phyloP scores from a whole-genome alignment of 1,140 invertebrate genomes.

The Lucilia cuprina region DNA sequence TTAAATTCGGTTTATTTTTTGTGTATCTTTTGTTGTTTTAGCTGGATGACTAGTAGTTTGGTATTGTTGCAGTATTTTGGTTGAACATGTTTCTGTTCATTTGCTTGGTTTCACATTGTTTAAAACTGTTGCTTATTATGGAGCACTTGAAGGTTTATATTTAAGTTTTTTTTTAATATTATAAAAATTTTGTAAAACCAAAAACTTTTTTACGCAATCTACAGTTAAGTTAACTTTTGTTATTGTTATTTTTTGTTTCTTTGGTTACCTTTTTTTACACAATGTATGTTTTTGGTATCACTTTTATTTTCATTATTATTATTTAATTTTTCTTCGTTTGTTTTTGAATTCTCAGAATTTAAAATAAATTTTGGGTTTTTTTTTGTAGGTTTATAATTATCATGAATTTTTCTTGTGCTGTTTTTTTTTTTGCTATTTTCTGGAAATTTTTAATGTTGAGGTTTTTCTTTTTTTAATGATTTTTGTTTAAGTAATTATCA shows the following conservation, averaged over 20 bases:
- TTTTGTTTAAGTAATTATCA: too few relatives aligned
- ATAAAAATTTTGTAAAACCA: neutral
- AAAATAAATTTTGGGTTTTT: too few relatives aligned
- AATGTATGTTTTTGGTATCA: neutral
- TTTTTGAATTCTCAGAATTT: too few relatives aligned
- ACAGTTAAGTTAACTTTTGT: neutral
- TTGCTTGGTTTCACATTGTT: neutral
- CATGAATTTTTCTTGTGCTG: too few relatives aligned
- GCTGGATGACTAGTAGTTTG: neutral
- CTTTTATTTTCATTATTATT: neutral
- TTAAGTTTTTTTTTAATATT: neutral
- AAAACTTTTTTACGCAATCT: conserved; percentile 26
- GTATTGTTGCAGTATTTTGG: neutral
- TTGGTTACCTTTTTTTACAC: too few relatives aligned
- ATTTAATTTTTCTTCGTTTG: neutral
- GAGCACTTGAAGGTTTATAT: conserved; percentile 17
- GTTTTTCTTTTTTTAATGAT: too few relatives aligned
- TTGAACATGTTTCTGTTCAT: neutral
- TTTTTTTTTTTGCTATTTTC: too few relatives aligned
- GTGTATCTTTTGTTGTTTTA: neutral
- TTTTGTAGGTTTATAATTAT: too few relatives aligned
- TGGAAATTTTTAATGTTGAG: too few relatives aligned
- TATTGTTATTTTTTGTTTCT: too few relatives aligned
- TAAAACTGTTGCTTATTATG: neutral
- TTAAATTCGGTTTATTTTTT: neutral